Evolutionary conservation across 53 echinoderm and acorn worm genomes (phyloP), one percentile per base, ranked within the genome.

Genomic region (Glandiceps talaboti): DNA sequence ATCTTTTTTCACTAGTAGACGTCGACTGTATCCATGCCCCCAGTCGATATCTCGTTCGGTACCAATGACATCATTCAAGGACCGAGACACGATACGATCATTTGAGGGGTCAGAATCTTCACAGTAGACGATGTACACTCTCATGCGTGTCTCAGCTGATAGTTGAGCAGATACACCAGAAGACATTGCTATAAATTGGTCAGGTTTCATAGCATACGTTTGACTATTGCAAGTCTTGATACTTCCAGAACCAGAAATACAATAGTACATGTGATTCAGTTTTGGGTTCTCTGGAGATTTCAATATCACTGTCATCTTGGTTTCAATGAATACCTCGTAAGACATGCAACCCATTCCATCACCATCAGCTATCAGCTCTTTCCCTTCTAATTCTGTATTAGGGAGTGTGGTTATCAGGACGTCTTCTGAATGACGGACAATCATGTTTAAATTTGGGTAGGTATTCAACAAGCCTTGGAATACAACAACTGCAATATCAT

Each of bases 41-140:
- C 75, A 84, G 80, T 80, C 79, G 74, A 84, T 64, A n/a, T 84
- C 79, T 32, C 84, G 73, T 27, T 84, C 84, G 1, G 75, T 79
- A 32, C 80, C 84, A 31, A 74, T 26, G 28, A 84, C 6, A 26
- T 79, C 84, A 1, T 73, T 30, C 75, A 84, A 29, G 25, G 31
- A 30, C 29, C 84, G 28, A 29, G 75, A 33, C 33, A 84, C 1
- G 0, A 79, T 77, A 27, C 78, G 78, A 20, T 29, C 26, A 27
- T 31, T 31, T 14, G 75, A 78, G 1, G 74, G 10, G 25, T 75
- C 27, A 72, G 28, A 74, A 31, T 80, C 84, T 79, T 73, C 74
- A 26, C 30, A 80, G 79, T 84, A 84, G 74, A 79, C 75, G 25
- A 79, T 78, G 30, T 78, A 80, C 74, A 84, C 1, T 30, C 84